Percentiles rank a stretch among this genome's conserved stretches.
phyloP scores from a whole-genome alignment of 2,797 vertebrate species.

The Typhlichthys subterraneus region DNA sequence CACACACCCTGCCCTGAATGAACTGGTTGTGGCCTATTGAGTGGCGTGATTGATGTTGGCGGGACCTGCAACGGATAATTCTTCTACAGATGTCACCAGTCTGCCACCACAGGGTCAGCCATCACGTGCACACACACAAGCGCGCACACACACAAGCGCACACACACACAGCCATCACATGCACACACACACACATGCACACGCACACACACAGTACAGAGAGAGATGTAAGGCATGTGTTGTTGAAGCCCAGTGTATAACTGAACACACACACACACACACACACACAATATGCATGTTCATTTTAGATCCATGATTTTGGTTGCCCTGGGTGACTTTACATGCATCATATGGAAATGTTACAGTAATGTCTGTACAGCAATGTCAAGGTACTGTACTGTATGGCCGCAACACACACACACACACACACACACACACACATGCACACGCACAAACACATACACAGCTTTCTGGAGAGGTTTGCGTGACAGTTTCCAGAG shows the following conservation, averaged over 20 bases:
- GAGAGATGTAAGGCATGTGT: too few species aligned
- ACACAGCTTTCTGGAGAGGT: constrained; percentile 18
- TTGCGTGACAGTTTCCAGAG: constrained; percentile 32
- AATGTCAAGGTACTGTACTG: not conserved
- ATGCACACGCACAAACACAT: not conserved
- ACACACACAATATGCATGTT: not conserved
- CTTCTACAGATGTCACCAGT: constrained; percentile 78
- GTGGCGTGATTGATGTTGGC: constrained; percentile 77
- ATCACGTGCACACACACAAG: constrained; percentile 40
- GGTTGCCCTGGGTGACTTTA: not conserved
- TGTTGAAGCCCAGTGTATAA: not conserved
- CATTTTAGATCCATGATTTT: not conserved
- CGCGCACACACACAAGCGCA: constrained; percentile 34
- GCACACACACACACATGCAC: constrained; percentile 30
- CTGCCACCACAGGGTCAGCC: constrained; percentile 75
- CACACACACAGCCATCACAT: constrained; percentile 54
- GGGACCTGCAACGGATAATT: constrained; percentile 76
- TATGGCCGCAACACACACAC: not conserved
- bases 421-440: constrained; percentile 15
- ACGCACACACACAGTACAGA: constrained; percentile 4
- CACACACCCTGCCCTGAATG: constrained; percentile 63
- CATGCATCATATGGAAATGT: not conserved
- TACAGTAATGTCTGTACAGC: not conserved
- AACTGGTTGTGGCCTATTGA: constrained; percentile 79
- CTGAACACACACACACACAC: not conserved